Evolutionary conservation across 1,140 invertebrate species (phyloP).

Genomic region (Anastrepha obliqua): DNA sequence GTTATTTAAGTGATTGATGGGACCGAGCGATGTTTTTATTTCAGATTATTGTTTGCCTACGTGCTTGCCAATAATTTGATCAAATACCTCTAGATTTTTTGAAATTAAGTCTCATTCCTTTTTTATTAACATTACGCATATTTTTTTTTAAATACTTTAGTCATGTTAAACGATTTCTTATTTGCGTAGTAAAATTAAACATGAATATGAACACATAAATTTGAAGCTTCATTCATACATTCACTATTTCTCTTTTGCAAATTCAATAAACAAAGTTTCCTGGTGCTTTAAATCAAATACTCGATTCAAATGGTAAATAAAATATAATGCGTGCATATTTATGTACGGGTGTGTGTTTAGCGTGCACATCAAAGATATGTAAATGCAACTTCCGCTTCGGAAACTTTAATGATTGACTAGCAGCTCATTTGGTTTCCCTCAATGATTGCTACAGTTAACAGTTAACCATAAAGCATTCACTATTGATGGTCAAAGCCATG

Average conservation of each 20-base stretch:
- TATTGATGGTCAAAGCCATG: not conserved
- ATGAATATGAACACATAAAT: too few relatives aligned
- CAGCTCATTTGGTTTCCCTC: not conserved
- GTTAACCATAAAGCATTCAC: not conserved
- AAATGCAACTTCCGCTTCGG: conserved; percentile 22
- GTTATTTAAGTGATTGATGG: not conserved
- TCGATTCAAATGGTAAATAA: too few relatives aligned
- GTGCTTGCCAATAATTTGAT: not conserved
- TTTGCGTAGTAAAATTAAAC: not conserved
- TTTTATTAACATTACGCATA: not conserved
- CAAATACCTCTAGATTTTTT: too few relatives aligned
- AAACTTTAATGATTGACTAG: not conserved
- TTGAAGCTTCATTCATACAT: too few relatives aligned
- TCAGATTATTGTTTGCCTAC: conserved; percentile 3
- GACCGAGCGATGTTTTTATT: not conserved
- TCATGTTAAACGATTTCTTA: not conserved
- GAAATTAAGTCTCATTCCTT: not conserved
- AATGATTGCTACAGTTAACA: not conserved
- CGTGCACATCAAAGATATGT: conserved; percentile 32
- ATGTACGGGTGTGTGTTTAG: not conserved
- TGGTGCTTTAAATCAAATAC: too few relatives aligned
- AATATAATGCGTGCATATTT: too few relatives aligned
- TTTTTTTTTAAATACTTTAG: not conserved
- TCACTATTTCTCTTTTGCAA: too few relatives aligned
- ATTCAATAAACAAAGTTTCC: too few relatives aligned